Conservation (phyloP, 2,888 invertebrate species). For the Platycheirus albimanus region DNA sequence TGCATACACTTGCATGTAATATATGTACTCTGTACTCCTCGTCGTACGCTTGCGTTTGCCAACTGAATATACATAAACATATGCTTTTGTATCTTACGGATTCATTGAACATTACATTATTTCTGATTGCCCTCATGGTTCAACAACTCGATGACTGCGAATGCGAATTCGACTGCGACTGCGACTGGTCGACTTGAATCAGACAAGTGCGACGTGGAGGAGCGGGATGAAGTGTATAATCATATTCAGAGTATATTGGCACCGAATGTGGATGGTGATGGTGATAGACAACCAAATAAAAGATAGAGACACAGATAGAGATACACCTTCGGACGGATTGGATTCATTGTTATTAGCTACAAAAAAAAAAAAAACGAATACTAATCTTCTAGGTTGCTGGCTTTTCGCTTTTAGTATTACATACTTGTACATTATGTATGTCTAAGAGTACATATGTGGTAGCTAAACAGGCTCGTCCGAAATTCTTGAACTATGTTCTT, state of each 20-base stretch:
- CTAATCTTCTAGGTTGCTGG: conserved; percentile 50
- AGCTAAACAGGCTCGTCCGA: conserved; percentile 16
- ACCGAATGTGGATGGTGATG: conserved; percentile 41
- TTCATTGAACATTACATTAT: conserved; percentile 71
- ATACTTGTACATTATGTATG: too few relatives aligned
- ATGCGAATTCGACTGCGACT: too few relatives aligned
- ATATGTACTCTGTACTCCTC: too few relatives aligned
- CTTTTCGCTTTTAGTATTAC: too few relatives aligned
- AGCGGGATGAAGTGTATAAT: background rate
- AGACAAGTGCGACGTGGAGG: conserved; percentile 1
- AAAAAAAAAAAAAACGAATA: conserved; percentile 1
- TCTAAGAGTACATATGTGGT: too few relatives aligned
- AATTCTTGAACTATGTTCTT: conserved; percentile 52
- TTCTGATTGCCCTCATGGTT: conserved; percentile 67
- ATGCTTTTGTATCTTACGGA: conserved; percentile 44
- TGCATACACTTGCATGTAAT: too few relatives aligned
- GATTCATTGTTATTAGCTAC: conserved; percentile 51
- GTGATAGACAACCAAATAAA: conserved; percentile 32
- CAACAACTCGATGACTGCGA: conserved; percentile 29
- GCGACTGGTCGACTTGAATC: conserved; percentile 36
- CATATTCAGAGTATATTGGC: conserved; percentile 45
- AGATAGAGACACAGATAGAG: conserved; percentile 1
- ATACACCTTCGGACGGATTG: conserved; percentile 56
- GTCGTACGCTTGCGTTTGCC: background rate
- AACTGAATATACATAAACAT: background rate